Base-by-base conservation (phyloP, 2,888 invertebrate species). In the Hololepta plana region DNA sequence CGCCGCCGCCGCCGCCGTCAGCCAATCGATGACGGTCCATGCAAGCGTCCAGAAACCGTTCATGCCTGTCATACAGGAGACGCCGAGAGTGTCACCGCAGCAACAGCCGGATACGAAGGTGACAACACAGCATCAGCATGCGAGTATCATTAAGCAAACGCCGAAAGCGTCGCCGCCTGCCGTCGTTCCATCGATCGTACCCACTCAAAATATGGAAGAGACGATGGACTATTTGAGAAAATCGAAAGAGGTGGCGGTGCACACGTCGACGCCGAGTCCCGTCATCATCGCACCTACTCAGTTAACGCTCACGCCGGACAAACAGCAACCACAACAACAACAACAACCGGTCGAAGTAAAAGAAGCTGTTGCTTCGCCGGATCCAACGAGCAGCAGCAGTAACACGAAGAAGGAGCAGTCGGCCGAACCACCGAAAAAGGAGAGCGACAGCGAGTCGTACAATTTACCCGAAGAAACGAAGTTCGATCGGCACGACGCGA, bases 221-320 rank as follows among this genome's bases (percentile, higher is more conserved):
- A 20, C 12, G 27, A 36, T 12, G 29, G 30, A 32, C 6, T 30
- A 32, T 14, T 26, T 33, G 16, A 27, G 29, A 23, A 23, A 26
- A 12, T 27, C 31, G 25, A 36, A 34, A 30, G 38, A 39, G 20
- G 32, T 30, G n/a, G 29, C 38, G 10, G 34, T 28, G 14, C 44
- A 48, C 6, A 44, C 53, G 6, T 55, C 59, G 2, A 54, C 55
- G 2, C 56, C 57, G 1, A 60, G 57, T 41, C 59, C 59, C 1
- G 59, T 60, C 3, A 60, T 60, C 34, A 57, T 59, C 4, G 42
- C 51, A 9, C 33, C 38, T 28, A 38, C 42, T 4, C 35, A 35
- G 30, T 32, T 31, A 27, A 20, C 25, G 11, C 13, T 34, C 10
- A 28, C 28, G 10, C 24, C 21, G 12, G 29, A 39, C 28, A 12